Evolutionary conservation across 2,113 vertebrate genomes (phyloP).

Genomic region (Menidia beryllina): DNA sequence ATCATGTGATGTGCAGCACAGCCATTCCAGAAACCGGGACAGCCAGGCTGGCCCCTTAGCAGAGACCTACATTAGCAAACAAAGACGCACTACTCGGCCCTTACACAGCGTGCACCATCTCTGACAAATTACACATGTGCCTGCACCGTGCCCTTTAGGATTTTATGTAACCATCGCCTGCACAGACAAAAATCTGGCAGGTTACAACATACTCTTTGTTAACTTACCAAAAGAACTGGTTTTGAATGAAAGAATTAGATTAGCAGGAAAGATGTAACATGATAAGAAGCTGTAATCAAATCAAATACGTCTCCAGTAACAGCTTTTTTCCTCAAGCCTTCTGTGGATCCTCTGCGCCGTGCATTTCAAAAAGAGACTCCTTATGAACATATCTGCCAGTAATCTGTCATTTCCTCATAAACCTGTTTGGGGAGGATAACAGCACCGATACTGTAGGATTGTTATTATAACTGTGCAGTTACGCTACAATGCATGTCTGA

Average conservation of each 20-base stretch:
- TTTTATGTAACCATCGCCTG: constrained; percentile 24
- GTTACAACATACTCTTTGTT: constrained; percentile 21
- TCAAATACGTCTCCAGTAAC: constrained; percentile 11
- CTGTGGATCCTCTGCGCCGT: neutral
- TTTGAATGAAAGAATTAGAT: constrained; percentile 30
- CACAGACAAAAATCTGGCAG: constrained; percentile 9
- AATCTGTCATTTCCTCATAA: constrained; percentile 11
- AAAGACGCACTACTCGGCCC: constrained; percentile 60
- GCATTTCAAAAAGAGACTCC: neutral
- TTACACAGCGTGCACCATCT: constrained; percentile 16
- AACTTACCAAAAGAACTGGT: constrained; percentile 13
- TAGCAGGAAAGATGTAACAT: constrained; percentile 4
- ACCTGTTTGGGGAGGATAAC: constrained; percentile 10
- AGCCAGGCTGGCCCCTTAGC: constrained; percentile 54
- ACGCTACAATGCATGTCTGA: neutral
- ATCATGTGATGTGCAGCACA: constrained; percentile 67
- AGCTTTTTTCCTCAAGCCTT: constrained; percentile 14
- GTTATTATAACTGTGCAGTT: constrained; percentile 3
- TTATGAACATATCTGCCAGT: constrained; percentile 8
- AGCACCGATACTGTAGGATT: constrained; percentile 5
- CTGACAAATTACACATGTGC: constrained; percentile 43
- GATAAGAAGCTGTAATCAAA: constrained; percentile 28
- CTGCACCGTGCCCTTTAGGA: constrained; percentile 32
- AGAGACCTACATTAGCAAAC: constrained; percentile 76
- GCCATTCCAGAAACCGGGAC: constrained; percentile 68